Evolutionary conservation across 2,113 vertebrate species (phyloP).

Genomic region (Carassius carassius): DNA sequence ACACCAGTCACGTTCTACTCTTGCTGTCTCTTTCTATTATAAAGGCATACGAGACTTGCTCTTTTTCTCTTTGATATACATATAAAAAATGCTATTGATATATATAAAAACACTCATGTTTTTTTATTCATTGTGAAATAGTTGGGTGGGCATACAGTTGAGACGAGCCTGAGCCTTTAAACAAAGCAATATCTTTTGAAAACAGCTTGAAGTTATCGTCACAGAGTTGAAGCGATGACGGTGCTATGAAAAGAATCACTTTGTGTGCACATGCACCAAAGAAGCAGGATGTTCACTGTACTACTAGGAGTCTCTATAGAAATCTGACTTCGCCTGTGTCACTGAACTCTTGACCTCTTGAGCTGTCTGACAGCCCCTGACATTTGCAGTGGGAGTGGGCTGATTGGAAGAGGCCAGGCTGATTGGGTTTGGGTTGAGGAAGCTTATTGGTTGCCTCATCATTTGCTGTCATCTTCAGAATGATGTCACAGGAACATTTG

Average conservation of each 20-base stretch:
- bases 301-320: conserved; percentile 38
- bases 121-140: conserved; percentile 25
- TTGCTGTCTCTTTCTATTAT: conserved; percentile 24
- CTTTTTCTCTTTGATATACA: neutral
- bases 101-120: conserved; percentile 6
- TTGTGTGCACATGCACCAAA: neutral
- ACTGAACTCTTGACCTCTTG: conserved; percentile 77
- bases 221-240: conserved; percentile 10
- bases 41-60: conserved; percentile 23
- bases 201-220: neutral
- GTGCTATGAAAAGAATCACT: no score
- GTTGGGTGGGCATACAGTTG: conserved; percentile 37
- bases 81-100: conserved; percentile 43
- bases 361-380: conserved; percentile 74
- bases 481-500: neutral
- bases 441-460: conserved; percentile 14
- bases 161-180: conserved; percentile 24
- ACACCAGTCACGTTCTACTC: conserved; percentile 36
- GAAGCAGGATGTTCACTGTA: neutral
- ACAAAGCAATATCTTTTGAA: neutral
- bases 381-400: conserved; percentile 74
- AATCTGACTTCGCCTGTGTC: conserved; percentile 30
- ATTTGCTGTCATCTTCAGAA: neutral
- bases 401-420: conserved; percentile 58
- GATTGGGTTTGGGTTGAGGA: conserved; percentile 66